Evolutionary conservation across 2,113 vertebrate genomes (phyloP).

Genomic region (Mus musculus): DNA sequence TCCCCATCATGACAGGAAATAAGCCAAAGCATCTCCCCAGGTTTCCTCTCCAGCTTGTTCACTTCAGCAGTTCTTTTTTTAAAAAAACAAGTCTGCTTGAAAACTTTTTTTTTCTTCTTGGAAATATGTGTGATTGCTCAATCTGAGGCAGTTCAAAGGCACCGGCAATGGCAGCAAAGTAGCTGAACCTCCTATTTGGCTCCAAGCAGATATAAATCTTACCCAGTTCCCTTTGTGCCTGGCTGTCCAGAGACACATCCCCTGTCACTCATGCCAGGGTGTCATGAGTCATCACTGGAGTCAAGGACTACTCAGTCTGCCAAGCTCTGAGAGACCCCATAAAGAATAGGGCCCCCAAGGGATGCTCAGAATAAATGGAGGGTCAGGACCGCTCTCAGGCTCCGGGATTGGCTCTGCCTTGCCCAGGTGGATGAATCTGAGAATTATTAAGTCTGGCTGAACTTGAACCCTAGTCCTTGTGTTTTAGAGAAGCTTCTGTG

Average conservation of each 20-base stretch:
- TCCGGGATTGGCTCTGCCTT: not conserved
- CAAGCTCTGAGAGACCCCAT: not conserved
- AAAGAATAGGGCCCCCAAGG: not conserved
- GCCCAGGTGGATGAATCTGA: not conserved
- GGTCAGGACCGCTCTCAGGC: not conserved
- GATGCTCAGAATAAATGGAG: not conserved
- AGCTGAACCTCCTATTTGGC: constrained; percentile 59
- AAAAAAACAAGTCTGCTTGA: constrained; percentile 65
- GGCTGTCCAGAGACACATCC: constrained; percentile 20
- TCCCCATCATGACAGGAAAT: constrained; percentile 8
- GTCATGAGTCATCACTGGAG: constrained; percentile 57
- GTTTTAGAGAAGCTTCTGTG: not conserved
- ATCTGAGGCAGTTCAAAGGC: constrained; percentile 76
- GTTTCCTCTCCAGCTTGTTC: constrained; percentile 70
- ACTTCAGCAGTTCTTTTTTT: constrained; percentile 73
- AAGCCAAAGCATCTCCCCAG: constrained; percentile 50
- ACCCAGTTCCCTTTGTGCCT: constrained; percentile 58
- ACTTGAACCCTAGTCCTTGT: not conserved
- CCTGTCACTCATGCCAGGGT: constrained; percentile 36
- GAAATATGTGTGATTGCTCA: constrained; percentile 81
- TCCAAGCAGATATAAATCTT: constrained; percentile 70
- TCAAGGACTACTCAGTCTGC: not conserved
- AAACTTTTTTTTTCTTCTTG: constrained; percentile 70
- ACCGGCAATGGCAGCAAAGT: constrained; percentile 55
- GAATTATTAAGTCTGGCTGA: not conserved